Evolutionary conservation across 2,888 invertebrate genomes (phyloP).

Genomic region (Neuroscelio doddi): DNA sequence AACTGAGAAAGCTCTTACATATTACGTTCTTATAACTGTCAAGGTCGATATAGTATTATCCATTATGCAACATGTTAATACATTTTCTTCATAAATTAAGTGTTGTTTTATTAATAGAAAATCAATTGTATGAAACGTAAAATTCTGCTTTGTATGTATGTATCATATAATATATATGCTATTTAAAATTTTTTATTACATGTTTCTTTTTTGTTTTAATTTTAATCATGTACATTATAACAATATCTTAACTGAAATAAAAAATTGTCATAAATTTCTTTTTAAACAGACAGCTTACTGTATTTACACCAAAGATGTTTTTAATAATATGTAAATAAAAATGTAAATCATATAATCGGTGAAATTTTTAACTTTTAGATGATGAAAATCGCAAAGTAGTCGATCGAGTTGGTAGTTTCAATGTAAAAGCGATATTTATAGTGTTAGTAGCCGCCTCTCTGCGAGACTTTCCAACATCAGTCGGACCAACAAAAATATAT

Average conservation of each 20-base stretch:
- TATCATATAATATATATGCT: too few relatives aligned
- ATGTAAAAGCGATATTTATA: constrained; percentile 69
- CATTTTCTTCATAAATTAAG: constrained; percentile 12
- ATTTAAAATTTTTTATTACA: too few relatives aligned
- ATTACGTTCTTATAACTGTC: constrained; percentile 12
- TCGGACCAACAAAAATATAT: constrained; percentile 65
- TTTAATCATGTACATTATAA: too few relatives aligned
- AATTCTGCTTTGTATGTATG: too few relatives aligned
- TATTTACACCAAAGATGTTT: too few relatives aligned
- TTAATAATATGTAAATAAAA: background rate
- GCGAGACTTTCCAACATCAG: constrained; percentile 63
- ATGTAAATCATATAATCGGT: background rate
- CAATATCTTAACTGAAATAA: too few relatives aligned
- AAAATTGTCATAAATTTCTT: too few relatives aligned
- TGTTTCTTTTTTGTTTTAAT: too few relatives aligned
- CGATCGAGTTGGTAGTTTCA: constrained; percentile 60
- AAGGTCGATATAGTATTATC: background rate
- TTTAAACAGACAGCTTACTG: too few relatives aligned
- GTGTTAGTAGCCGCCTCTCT: constrained; percentile 58
- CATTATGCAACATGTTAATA: constrained; percentile 17
- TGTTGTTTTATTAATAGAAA: background rate
- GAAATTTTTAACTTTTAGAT: constrained; percentile 24
- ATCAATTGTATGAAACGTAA: too few relatives aligned
- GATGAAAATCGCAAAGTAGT: constrained; percentile 52
- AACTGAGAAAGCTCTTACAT: constrained; percentile 21